Percentiles rank a stretch among this genome's conserved stretches.
Evolutionary conservation across 2,797 vertebrate genomes (phyloP).

Genomic region (Aselliscus stoliczkanus): DNA sequence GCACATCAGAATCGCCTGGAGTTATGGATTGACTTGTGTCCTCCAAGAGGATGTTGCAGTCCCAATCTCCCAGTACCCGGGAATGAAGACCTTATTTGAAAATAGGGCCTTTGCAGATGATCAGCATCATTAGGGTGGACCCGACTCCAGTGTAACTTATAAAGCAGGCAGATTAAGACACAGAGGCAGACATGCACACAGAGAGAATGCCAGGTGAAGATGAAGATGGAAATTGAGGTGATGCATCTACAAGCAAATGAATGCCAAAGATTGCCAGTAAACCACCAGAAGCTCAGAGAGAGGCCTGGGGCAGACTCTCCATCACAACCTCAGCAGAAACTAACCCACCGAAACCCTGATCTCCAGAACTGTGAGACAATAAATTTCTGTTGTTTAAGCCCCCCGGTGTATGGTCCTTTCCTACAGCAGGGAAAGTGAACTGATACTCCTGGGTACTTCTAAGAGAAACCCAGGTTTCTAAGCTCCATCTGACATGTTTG

Average conservation of each 20-base stretch:
- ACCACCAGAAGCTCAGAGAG: background rate
- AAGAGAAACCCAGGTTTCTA: background rate
- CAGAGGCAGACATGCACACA: fast-evolving
- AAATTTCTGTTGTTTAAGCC: background rate
- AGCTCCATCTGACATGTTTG: background rate
- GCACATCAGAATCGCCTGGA: background rate
- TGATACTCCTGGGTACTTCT: background rate
- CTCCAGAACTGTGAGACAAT: background rate
- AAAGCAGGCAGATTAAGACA: background rate
- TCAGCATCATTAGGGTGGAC: background rate
- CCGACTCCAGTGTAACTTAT: too few relatives aligned
- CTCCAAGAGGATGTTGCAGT: background rate
- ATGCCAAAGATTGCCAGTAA: fast-evolving
- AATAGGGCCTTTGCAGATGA: background rate
- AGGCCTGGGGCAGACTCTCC: background rate
- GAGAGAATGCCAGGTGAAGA: background rate
- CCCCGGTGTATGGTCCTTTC: background rate
- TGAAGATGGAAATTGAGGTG: background rate
- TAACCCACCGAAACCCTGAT: background rate
- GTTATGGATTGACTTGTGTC: background rate
- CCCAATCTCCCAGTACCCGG: background rate
- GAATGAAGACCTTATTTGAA: background rate
- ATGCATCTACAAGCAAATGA: background rate
- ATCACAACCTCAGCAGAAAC: background rate
- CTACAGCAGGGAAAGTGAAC: background rate